Evolutionary conservation across 2,113 vertebrate species (phyloP).

Genomic region (Lucifuga dentata): DNA sequence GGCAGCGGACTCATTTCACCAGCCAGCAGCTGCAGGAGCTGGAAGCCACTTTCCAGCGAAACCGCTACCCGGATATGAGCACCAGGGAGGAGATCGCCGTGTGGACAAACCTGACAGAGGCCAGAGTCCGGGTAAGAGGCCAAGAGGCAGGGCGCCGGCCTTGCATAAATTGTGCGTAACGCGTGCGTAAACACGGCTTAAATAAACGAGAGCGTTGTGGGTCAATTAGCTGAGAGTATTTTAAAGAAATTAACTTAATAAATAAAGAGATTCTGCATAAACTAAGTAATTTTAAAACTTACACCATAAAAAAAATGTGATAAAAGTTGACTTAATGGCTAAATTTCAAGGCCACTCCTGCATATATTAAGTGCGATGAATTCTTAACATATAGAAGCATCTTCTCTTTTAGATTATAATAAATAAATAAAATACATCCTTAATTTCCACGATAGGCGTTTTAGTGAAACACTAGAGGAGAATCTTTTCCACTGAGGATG

Average conservation of each 20-base stretch:
- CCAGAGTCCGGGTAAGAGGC: conserved; percentile 92
- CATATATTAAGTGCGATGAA: too few species aligned
- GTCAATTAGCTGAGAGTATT: background rate
- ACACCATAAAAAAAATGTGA: too few species aligned
- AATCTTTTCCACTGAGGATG: background rate
- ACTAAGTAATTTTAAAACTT: too few species aligned
- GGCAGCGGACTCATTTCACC: conserved; percentile 97
- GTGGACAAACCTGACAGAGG: conserved; percentile 99
- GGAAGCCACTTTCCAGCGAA: conserved; percentile 97
- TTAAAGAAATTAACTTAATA: background rate
- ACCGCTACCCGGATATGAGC: conserved; percentile 99
- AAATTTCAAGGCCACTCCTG: too few species aligned
- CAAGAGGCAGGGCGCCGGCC: background rate
- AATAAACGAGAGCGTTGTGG: background rate
- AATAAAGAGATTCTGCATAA: background rate
- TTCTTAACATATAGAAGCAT: too few species aligned
- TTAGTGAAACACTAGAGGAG: too few species aligned
- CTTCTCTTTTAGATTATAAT: too few species aligned
- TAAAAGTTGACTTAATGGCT: too few species aligned
- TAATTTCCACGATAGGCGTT: too few species aligned
- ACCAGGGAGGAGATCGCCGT: conserved; percentile 98
- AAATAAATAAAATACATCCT: too few species aligned
- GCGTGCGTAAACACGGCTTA: conserved; percentile 11
- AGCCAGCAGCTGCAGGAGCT: conserved; percentile 98
- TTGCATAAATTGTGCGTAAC: conserved; percentile 37